Evolutionary conservation across 2,797 vertebrate species (phyloP).

Genomic region (Parotocinclus haroldoi): DNA sequence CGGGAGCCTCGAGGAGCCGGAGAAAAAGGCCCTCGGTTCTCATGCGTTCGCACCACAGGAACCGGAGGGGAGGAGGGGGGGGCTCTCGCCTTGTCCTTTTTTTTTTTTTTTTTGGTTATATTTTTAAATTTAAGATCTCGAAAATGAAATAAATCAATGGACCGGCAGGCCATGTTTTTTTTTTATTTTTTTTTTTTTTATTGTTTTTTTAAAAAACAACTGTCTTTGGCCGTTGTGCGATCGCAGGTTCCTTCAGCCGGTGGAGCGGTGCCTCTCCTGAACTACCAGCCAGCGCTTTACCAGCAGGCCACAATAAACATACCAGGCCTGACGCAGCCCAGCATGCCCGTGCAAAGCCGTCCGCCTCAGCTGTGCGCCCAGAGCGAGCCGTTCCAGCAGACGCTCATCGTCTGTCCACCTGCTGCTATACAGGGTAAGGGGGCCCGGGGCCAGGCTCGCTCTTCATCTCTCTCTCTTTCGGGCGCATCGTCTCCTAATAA

Average conservation of each 20-base stretch:
- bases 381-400: constrained; percentile 96
- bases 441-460: no score
- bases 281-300: constrained; percentile 95
- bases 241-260: constrained; percentile 89
- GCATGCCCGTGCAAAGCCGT: constrained; percentile 88
- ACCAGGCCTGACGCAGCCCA: constrained; percentile 89
- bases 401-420: constrained; percentile 95
- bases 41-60: no score
- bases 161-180: not conserved
- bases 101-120: no score
- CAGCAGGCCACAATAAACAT: constrained; percentile 96
- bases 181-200: not conserved
- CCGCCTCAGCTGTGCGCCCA: constrained; percentile 89
- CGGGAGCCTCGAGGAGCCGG: no score
- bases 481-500: no score
- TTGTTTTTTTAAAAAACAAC: not conserved
- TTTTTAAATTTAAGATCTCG: no score
- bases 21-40: no score
- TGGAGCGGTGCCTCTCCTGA: constrained; percentile 89
- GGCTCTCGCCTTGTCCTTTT: no score
- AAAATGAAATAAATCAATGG: no score
- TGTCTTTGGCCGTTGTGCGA: not conserved
- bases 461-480: no score
- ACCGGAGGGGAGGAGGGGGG: no score
- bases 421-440: constrained; percentile 86